phyloP scores from a whole-genome alignment of 2,797 vertebrate species.

The Dermochelys coriacea region DNA sequence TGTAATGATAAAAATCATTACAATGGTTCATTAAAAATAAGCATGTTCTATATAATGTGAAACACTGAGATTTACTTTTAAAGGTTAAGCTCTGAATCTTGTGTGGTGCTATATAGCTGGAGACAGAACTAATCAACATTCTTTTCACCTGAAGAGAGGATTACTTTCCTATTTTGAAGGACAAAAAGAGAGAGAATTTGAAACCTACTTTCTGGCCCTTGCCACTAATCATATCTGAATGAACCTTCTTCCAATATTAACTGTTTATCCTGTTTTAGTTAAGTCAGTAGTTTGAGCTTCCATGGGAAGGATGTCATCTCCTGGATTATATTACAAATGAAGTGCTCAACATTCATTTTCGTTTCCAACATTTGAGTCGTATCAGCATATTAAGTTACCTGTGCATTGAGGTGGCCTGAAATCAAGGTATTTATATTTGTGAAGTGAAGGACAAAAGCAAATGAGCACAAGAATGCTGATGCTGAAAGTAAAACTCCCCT shows the following conservation, averaged over 20 bases:
- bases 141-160: neutral
- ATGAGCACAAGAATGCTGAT: neutral
- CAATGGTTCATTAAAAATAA: neutral
- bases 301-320: neutral
- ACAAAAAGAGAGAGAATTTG: neutral
- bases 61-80: neutral
- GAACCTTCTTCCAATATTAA: neutral
- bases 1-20: neutral
- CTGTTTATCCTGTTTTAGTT: neutral
- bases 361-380: neutral
- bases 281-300: neutral
- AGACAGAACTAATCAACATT: neutral
- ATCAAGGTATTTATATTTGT: neutral
- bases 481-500: neutral
- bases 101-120: neutral
- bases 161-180: neutral
- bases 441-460: neutral
- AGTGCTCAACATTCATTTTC: neutral
- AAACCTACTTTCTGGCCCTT: neutral
- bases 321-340: neutral
- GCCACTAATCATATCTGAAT: neutral
- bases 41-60: neutral
- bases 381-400: neutral
- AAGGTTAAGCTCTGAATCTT: neutral
- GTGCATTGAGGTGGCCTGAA: neutral